phyloP scores from a whole-genome alignment of 2,888 invertebrate genomes.

The Sicus ferrugineus region DNA sequence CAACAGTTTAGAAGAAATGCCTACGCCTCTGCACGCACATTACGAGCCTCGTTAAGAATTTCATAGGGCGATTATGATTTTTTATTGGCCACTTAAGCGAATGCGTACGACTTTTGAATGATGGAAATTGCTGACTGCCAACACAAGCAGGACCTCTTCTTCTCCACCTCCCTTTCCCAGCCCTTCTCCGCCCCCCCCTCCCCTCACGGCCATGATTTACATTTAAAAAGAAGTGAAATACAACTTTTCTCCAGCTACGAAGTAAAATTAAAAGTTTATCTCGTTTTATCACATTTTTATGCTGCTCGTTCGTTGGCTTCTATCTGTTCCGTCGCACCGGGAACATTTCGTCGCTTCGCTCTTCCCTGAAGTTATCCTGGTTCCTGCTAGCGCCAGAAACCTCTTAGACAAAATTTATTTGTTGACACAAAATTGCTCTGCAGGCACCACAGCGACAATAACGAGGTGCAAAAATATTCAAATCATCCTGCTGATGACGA shows the following conservation, averaged over 20 bases:
- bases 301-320: not conserved
- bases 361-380: not conserved
- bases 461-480: conserved; percentile 30
- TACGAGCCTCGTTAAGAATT: conserved; percentile 41
- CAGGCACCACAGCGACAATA: conserved; percentile 19
- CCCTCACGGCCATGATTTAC: no score
- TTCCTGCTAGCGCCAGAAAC: not conserved
- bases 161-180: not conserved
- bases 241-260: no score
- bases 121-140: conserved; percentile 3
- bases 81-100: conserved; percentile 43
- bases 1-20: not conserved
- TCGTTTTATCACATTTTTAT: not conserved
- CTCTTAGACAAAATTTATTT: conserved; percentile 25
- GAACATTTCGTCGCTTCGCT: no score
- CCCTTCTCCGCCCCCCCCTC: not conserved
- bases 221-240: no score
- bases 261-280: no score
- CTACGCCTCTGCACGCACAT: conserved; percentile 22
- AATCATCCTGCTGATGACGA: conserved; percentile 25
- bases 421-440: conserved; percentile 12
- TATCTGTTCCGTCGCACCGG: not conserved
- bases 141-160: not conserved
- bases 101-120: conserved; percentile 40
- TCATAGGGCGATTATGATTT: conserved; percentile 45